These are phyloP conservation scores for Argyra leucocephala DNA, from an alignment of 2,888 invertebrate species.

Conservation along the genomic window DNA sequence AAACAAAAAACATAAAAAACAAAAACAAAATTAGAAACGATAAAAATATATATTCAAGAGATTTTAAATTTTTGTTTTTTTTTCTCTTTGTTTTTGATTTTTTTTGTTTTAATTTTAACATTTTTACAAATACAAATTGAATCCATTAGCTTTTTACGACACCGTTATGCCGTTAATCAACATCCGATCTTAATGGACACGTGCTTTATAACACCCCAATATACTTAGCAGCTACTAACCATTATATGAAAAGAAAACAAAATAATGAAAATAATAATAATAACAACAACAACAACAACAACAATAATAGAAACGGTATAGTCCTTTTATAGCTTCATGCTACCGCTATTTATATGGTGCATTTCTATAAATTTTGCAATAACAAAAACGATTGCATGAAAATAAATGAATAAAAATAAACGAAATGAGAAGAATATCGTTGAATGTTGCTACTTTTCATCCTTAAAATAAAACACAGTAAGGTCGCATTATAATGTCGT, in stretches of 20 bases:
- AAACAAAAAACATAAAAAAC: neutral
- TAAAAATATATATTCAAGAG: neutral
- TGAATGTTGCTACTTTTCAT: too few species aligned
- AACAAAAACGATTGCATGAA: too few species aligned
- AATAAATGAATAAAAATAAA: too few species aligned
- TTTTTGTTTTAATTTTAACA: neutral
- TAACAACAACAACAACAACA: neutral
- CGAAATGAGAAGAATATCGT: too few species aligned
- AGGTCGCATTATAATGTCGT: too few species aligned
- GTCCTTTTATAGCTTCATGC: too few species aligned
- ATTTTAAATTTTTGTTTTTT: neutral
- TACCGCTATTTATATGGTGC: too few species aligned
- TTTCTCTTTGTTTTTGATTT: neutral
- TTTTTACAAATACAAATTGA: too few species aligned
- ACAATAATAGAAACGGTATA: too few species aligned
- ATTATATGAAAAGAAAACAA: neutral
- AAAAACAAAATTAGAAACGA: neutral
- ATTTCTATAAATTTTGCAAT: too few species aligned
- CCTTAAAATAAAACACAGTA: too few species aligned
- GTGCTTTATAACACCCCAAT: neutral
- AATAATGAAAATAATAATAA: neutral
- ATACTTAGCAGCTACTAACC: neutral
- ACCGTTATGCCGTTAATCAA: neutral
- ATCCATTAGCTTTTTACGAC: neutral
- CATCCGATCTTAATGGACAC: conserved; percentile 4